phyloP scores from a whole-genome alignment of 2,113 vertebrate species.

The Microcebus ravelobensis region DNA sequence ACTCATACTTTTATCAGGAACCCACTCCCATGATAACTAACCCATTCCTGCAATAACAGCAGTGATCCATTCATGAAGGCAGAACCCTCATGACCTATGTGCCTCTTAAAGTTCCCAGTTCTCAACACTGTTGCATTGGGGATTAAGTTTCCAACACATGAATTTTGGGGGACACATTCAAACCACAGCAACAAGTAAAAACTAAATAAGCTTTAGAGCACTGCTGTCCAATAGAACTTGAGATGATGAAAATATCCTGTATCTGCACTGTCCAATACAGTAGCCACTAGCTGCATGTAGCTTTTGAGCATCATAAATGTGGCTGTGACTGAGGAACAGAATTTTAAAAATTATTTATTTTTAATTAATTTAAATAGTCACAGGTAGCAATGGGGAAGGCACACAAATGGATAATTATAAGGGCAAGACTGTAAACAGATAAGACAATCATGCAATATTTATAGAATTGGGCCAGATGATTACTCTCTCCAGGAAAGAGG shows the following conservation, averaged over 20 bases:
- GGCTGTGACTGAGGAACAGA: neutral
- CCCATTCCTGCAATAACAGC: neutral
- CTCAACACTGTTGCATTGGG: neutral
- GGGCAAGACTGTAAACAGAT: neutral
- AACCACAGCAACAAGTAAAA: neutral
- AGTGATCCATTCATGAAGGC: neutral
- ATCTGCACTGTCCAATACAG: neutral
- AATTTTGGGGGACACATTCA: neutral
- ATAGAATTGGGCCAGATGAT: neutral
- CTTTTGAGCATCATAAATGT: neutral
- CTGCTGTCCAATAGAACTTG: neutral
- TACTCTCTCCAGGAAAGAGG: neutral
- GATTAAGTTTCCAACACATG: neutral
- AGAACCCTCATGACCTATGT: neutral
- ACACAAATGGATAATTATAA: neutral
- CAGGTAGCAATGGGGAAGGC: neutral
- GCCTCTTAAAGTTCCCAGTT: neutral
- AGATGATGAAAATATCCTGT: neutral
- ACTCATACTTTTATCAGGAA: neutral
- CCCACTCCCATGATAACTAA: neutral
- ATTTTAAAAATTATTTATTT: neutral
- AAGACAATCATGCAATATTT: neutral
- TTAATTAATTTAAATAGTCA: neutral
- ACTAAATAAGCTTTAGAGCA: neutral
- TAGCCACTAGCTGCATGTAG: neutral